Base-by-base conservation (phyloP, 2,888 invertebrate species). In the Oxycera nigricornis region DNA sequence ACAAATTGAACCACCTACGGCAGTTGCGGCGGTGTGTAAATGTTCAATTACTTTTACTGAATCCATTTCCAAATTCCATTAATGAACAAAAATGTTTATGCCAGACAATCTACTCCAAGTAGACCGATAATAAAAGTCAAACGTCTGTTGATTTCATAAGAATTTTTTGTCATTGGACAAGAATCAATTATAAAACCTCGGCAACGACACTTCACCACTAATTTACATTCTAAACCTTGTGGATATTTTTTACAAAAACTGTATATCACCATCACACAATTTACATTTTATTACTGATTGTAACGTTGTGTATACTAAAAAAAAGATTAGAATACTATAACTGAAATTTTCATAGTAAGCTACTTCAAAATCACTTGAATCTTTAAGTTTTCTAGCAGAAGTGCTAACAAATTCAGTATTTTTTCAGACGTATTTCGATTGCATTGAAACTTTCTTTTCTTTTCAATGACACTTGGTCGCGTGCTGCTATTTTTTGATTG, bases 1-100 rank as follows among this genome's bases (percentile, higher is more conserved):
- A 50, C 4, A 50, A 50, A 50, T 17, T 50, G 17, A 50, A 50
- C n/a, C 50, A 50, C 4, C 50, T 50, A 50, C 50, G 50, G 11
- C 35, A 7, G 35, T 35, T 35, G 35, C 35, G 35, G 35, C 35
- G 11, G 35, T 35, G 11, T 35, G 50, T 17, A 9, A 17, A n/a
- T 50, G 50, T 17, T 3, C 7, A 7, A 50, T 7, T 50, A 35
- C 35, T 35, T 35, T 35, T 11, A 35, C 35, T 35, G 11, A 35
- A 35, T 35, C 11, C 35, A 35, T 6, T 35, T 35, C 35, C 6
- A 35, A 35, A 35, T 35, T 35, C 35, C 6, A 11, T 35, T 11
- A 35, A 50, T 50, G 50, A 50, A 50, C 50, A 50, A 50, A 50
- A 50, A 17, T 50, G 50, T 17, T 50, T 50, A 50, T 50, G 50